phyloP scores from a whole-genome alignment of 2,888 invertebrate species.

The Eupithecia subumbrata region DNA sequence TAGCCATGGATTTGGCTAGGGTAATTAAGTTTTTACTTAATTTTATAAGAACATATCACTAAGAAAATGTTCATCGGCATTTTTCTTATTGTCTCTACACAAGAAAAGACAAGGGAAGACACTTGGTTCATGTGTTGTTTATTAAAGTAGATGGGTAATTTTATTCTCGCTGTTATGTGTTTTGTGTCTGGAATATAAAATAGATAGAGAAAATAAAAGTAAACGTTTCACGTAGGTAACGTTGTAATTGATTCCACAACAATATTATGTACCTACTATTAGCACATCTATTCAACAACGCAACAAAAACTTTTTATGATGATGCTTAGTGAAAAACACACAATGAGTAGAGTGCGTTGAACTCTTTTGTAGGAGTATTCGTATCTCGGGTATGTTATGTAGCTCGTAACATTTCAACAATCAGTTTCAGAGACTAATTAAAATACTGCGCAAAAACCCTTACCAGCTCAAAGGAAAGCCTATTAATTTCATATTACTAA shows the following conservation, averaged over 20 bases:
- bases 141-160: neutral
- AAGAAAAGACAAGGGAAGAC: too few species aligned
- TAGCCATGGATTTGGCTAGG: too few species aligned
- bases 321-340: slow-evolving; percentile 26
- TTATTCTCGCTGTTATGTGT: neutral
- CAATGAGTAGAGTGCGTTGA: slow-evolving; percentile 46
- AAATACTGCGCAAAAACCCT: slow-evolving; percentile 27
- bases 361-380: slow-evolving; percentile 39
- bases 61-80: too few species aligned
- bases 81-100: too few species aligned
- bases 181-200: neutral
- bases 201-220: neutral
- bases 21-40: too few species aligned
- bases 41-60: too few species aligned
- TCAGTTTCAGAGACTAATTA: slow-evolving; percentile 22
- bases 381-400: slow-evolving; percentile 9
- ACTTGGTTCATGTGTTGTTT: too few species aligned
- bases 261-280: neutral
- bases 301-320: slow-evolving; percentile 7
- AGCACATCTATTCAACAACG: slow-evolving; percentile 1
- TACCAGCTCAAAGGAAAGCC: slow-evolving; percentile 15
- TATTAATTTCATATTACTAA: slow-evolving; percentile 23
- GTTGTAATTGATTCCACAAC: neutral
- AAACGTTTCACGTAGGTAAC: neutral
- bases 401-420: slow-evolving; percentile 23